A percentile compares a stretch with the other conserved stretches of the same genome.
phyloP scores from a whole-genome alignment of 2,888 invertebrate species.

The Alentia gelatinosa region DNA sequence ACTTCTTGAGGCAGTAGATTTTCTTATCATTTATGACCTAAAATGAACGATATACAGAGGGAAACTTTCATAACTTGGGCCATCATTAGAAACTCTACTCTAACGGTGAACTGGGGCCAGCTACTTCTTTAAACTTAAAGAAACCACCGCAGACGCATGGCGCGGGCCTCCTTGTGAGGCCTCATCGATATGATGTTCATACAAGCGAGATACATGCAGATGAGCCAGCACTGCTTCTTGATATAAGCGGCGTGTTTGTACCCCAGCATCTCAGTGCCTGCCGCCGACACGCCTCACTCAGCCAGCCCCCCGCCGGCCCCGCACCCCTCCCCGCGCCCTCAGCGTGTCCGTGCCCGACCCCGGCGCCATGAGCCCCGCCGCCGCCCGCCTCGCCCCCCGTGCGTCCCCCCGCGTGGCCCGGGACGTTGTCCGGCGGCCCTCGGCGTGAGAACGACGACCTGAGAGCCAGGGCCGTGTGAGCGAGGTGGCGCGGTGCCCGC shows the following conservation, averaged over 20 bases:
- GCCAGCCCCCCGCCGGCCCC: background rate
- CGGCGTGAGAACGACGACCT: background rate
- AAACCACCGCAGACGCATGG: too few relatives aligned
- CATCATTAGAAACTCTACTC: too few relatives aligned
- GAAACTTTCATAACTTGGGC: too few relatives aligned
- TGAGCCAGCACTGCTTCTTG: too few relatives aligned
- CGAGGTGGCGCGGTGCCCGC: background rate
- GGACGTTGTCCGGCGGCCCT: background rate
- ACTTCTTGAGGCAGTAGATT: too few relatives aligned
- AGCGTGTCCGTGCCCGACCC: background rate
- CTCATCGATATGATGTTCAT: conserved; percentile 8
- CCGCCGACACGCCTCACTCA: background rate
- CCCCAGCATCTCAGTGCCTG: background rate
- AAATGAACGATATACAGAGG: too few relatives aligned
- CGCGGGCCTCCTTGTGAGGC: background rate
- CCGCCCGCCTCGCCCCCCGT: background rate
- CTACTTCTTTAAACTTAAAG: too few relatives aligned
- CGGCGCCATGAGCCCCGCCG: background rate
- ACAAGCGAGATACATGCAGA: background rate
- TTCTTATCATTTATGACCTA: too few relatives aligned
- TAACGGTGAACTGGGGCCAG: too few relatives aligned
- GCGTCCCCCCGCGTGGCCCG: too few relatives aligned
- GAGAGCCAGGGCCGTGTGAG: background rate
- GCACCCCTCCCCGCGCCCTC: background rate
- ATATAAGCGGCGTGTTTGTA: too few relatives aligned